phyloP scores from a whole-genome alignment of 2,113 vertebrate species.

The Halichoerus grypus region DNA sequence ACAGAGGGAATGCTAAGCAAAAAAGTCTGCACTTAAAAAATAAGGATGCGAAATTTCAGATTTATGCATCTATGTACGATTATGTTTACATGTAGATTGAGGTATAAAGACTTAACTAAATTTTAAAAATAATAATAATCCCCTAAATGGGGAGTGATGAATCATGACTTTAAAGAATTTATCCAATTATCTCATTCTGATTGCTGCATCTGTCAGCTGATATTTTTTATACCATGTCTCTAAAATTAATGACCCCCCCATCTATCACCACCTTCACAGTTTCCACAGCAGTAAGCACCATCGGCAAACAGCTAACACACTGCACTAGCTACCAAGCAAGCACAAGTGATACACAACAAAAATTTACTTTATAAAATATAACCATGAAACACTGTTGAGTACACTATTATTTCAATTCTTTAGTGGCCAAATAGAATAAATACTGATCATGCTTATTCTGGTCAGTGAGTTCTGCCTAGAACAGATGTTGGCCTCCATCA shows the following conservation, averaged over 20 bases:
- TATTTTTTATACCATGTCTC: not conserved
- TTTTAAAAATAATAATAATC: not conserved
- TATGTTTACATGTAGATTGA: not conserved
- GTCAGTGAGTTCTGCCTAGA: not conserved
- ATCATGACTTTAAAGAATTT: not conserved
- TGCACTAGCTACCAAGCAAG: not conserved
- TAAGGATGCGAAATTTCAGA: not conserved
- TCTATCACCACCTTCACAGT: not conserved
- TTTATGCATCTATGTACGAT: conserved; percentile 4
- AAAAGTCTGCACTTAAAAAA: not conserved
- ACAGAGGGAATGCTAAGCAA: not conserved
- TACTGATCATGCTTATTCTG: not conserved
- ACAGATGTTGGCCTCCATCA: not conserved
- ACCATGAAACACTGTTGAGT: not conserved
- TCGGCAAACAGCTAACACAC: not conserved
- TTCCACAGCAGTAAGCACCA: not conserved
- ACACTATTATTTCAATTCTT: conserved; percentile 4
- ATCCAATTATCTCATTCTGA: not conserved
- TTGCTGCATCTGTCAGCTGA: not conserved
- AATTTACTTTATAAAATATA: not conserved
- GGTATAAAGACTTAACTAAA: not conserved
- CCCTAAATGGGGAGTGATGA: not conserved
- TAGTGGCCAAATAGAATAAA: not conserved
- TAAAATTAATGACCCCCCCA: not conserved
- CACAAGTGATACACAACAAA: not conserved